Evolutionary conservation across 2,888 invertebrate genomes (phyloP).

Genomic region (Heliconius hortense): DNA sequence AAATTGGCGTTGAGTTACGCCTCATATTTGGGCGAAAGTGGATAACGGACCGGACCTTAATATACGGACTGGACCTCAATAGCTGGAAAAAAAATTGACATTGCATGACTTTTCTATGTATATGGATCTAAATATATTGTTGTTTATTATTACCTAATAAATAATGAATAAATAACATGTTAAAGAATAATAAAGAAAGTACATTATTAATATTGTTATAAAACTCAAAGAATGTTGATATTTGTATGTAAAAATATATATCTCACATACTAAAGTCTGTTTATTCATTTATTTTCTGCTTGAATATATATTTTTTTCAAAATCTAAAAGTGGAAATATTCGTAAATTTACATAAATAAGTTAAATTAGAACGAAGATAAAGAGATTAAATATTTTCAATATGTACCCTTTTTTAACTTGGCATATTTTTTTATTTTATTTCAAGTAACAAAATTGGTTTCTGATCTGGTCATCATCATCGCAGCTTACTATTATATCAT

Average conservation of each 20-base stretch:
- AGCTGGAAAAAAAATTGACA: not conserved
- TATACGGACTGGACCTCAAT: too few species aligned
- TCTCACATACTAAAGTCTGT: constrained; percentile 9
- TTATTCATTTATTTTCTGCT: not conserved
- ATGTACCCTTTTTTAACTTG: too few species aligned
- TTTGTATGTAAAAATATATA: constrained; percentile 29
- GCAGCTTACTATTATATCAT: too few species aligned
- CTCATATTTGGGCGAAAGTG: too few species aligned
- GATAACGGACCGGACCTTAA: too few species aligned
- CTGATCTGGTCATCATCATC: too few species aligned
- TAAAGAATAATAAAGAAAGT: not conserved
- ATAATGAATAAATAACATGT: not conserved
- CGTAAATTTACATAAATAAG: not conserved
- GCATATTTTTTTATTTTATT: too few species aligned
- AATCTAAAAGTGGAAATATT: not conserved
- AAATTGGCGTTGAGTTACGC: too few species aligned
- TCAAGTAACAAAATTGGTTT: too few species aligned
- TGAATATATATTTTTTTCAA: not conserved
- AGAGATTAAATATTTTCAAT: too few species aligned
- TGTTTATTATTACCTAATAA: not conserved
- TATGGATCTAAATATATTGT: not conserved
- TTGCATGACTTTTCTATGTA: not conserved
- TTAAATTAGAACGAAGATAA: not conserved
- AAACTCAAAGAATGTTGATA: constrained; percentile 23
- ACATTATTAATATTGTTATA: constrained; percentile 18